Conservation (phyloP, 2,888 invertebrate genomes). For the Pseudeuparius sepicola region DNA sequence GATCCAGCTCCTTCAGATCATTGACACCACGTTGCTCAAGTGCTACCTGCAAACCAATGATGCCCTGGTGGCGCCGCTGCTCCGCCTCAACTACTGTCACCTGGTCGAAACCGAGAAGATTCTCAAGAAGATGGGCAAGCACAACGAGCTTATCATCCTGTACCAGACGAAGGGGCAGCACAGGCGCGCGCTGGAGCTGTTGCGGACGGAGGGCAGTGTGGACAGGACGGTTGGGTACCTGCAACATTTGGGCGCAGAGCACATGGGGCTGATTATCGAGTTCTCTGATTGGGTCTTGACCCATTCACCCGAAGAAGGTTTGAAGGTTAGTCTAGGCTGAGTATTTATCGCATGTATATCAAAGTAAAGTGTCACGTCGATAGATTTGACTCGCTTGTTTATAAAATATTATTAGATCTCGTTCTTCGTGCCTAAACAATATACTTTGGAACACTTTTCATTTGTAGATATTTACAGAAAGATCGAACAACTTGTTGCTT, state of each 20-base stretch:
- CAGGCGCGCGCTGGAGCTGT: conserved; percentile 78
- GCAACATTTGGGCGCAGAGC: conserved; percentile 71
- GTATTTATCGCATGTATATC: no score
- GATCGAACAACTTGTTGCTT: no score
- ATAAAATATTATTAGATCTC: no score
- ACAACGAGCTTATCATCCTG: conserved; percentile 86
- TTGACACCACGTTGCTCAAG: conserved; percentile 94
- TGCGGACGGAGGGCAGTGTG: conserved; percentile 72
- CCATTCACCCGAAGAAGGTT: conserved; percentile 78
- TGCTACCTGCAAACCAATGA: conserved; percentile 98
- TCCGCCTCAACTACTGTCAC: conserved; percentile 87
- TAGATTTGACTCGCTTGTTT: no score
- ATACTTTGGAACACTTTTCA: no score
- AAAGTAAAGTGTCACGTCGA: no score
- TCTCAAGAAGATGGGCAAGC: conserved; percentile 76
- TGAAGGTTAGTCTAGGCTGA: conserved; percentile 46
- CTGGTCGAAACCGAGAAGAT: conserved; percentile 88
- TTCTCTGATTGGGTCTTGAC: conserved; percentile 89
- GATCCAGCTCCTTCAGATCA: conserved; percentile 72
- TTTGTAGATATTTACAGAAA: no score
- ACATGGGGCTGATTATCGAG: conserved; percentile 73
- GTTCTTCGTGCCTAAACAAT: no score
- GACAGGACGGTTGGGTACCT: conserved; percentile 84
- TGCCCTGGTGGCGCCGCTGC: conserved; percentile 81
- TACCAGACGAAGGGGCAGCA: conserved; percentile 93